Base-by-base conservation (phyloP, 2,113 vertebrate species). In the Rhinoptilus africanus region DNA sequence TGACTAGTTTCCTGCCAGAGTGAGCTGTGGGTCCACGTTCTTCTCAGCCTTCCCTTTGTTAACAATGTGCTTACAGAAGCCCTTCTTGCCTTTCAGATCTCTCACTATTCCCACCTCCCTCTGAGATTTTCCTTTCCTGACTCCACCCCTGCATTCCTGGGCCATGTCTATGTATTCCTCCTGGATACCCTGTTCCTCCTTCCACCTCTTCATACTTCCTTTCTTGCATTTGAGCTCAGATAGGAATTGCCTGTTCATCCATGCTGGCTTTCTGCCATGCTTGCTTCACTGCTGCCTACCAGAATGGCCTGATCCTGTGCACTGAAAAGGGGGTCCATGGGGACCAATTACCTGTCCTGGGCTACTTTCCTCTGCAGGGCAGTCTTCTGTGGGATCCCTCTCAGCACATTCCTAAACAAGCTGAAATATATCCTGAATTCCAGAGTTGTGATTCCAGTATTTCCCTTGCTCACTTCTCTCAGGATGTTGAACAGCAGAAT, bases 211-310 rank as follows among this genome's bases (percentile, higher is more conserved):
- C 6, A 6, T 78, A 4, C 41, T 77, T 73, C 5, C 9, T 47
- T 74, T 51, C 45, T 69, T 6, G 4, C 7, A 8, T 74, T 48
- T 57, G 37, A 74, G 30, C 45, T 74, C 24, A 57, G 30, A 10
- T 43, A 28, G 64, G 37, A 66, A 9, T 12, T 77, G 53, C 35
- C 48, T 47, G 26, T 50, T 35, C 34, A 37, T 64, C 53, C 0
- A 0, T 27, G 35, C 24, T 30, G 19, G 16, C 17, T 81, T 77
- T 76, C 57, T 89, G 45, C n/a, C 11, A 4, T 0, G 1, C 63
- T 69, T 62, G 9, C 27, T 78, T 68, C 41, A 17, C 47, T 67
- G 14, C 54, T 78, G 68, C 18, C 54, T 24, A 2, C 37, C 54
- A 66, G 20, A 43, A 30, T 22, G 23, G 11, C 27, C 17, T 60